Evolutionary conservation across 2,888 invertebrate species (phyloP), one percentile per base, ranked within the genome.

Genomic region (Amorpha juglandis): DNA sequence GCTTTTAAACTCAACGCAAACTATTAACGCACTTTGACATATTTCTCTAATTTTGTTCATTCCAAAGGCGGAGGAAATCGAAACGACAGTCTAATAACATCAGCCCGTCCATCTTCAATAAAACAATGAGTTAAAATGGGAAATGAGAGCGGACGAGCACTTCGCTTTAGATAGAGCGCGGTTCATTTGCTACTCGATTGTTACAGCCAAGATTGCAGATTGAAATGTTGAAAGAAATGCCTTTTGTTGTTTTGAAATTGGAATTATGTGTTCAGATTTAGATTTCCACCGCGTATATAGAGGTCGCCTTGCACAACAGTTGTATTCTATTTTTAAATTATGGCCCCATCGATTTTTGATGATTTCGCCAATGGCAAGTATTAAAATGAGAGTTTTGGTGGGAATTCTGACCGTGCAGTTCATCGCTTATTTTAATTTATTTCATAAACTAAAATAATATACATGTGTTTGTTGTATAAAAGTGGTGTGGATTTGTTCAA

Each of bases 121-220:
- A 50, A 50, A 50, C 50, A 50, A 53, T 45, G 19, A 33, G 19
- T 78, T 78, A 74, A 68, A 72, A 78, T 79, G 79, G 85, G 87
- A 85, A 84, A 86, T 86, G 79, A 80, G 84, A 81, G 74, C 74
- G 74, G 76, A 74, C 76, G 78, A 74, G 78, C 79, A 76, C 72
- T 51, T 19, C 77, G 80, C 74, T 68, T 75, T 69, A 70, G 72
- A 75, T 76, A 78, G 77, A 78, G 76, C 77, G 76, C 76, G 82
- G 84, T 86, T 84, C 80, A 79, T 84, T 88, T 88, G 84, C 79
- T 78, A 72, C 74, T 69, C 75, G 76, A 81, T 82, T 82, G 80
- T 81, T 51, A 21, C 7, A n/a, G n/a, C 48, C 16, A 48, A 48
- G 48, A 48, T 48, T 48, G n/a, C 48, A 19, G 50, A 50, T 50